Evolutionary conservation across 2,888 invertebrate genomes (phyloP).

Genomic region (Petrolisthes manimaculis): DNA sequence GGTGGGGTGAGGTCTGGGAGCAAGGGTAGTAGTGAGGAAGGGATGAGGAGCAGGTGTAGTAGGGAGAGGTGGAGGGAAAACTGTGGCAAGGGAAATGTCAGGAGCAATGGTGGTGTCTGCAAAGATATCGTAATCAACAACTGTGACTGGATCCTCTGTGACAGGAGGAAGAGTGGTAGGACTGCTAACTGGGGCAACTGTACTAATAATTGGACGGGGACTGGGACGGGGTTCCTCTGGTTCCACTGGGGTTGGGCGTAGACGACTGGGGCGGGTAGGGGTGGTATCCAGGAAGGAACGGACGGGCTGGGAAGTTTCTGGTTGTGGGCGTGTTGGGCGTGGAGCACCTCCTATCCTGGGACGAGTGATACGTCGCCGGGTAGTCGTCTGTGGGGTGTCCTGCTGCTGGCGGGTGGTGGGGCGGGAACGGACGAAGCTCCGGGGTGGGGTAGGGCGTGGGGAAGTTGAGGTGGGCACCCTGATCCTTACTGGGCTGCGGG

Average conservation of each 20-base stretch:
- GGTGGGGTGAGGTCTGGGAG: constrained; percentile 23
- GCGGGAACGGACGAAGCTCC: constrained; percentile 26
- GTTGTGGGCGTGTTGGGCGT: not conserved
- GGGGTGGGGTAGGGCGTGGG: constrained; percentile 12
- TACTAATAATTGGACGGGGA: not conserved
- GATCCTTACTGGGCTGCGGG: not conserved
- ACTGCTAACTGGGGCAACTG: constrained; percentile 10
- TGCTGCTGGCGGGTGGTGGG: not conserved
- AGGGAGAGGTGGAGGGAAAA: constrained; percentile 1
- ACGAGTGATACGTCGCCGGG: constrained; percentile 29
- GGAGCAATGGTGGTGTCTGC: constrained; percentile 31
- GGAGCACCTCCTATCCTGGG: not conserved
- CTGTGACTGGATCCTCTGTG: constrained; percentile 7
- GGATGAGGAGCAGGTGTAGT: constrained; percentile 44
- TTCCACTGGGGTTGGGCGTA: not conserved
- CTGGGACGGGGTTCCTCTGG: not conserved
- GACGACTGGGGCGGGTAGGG: not conserved
- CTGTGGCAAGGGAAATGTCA: constrained; percentile 31
- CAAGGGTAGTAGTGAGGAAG: constrained; percentile 17
- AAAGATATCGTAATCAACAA: not conserved
- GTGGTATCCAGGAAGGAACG: constrained; percentile 13
- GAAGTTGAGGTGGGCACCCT: constrained; percentile 6
- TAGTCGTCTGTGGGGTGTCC: constrained; percentile 13
- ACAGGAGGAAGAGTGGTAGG: not conserved
- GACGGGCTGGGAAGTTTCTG: not conserved